Conservation (phyloP, 2,797 vertebrate genomes). For the Eulemur albifrons region DNA sequence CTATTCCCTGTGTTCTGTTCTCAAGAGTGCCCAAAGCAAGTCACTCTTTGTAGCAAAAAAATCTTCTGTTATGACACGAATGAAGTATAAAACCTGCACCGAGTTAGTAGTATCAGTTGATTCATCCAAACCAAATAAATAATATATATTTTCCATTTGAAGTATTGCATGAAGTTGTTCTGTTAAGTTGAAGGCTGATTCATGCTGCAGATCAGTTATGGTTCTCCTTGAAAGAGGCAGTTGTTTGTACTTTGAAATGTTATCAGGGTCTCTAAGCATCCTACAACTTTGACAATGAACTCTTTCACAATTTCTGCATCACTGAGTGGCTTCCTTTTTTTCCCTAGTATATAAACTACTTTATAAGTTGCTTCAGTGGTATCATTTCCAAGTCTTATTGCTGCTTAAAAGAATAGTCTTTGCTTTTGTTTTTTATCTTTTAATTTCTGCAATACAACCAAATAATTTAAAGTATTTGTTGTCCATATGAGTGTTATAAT, state of each 20-base stretch:
- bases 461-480: too few species aligned
- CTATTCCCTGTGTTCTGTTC: background rate
- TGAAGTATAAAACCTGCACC: background rate
- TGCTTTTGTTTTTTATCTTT: background rate
- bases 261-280: background rate
- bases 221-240: background rate
- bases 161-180: background rate
- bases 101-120: background rate
- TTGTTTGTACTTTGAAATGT: background rate
- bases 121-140: background rate
- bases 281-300: background rate
- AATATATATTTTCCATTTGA: background rate
- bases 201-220: background rate
- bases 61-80: background rate
- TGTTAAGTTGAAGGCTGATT: background rate
- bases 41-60: background rate
- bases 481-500: background rate
- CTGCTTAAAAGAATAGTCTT: background rate
- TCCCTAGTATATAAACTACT: background rate
- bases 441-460: background rate
- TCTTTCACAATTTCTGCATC: background rate
- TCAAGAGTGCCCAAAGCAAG: background rate
- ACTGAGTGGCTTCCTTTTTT: background rate
- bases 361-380: background rate
- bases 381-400: background rate